Evolutionary conservation across 2,113 vertebrate genomes (phyloP).

Genomic region (Empidonax alnorum): DNA sequence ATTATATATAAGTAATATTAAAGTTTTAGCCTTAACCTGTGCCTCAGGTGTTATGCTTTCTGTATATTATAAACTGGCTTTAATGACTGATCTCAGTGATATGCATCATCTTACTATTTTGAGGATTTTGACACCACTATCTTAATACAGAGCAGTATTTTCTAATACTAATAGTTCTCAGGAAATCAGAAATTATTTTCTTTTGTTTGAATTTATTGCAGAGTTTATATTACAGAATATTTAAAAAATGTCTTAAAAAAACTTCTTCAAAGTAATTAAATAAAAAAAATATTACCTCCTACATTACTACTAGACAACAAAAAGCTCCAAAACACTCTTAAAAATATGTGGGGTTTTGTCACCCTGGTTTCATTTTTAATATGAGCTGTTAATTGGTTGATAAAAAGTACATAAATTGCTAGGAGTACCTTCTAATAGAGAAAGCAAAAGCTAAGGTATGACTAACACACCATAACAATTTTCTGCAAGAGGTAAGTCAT

Average conservation of each 20-base stretch:
- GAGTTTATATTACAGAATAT: background rate
- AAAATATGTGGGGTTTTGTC: background rate
- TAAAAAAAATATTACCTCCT: background rate
- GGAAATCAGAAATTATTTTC: background rate
- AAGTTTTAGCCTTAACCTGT: background rate
- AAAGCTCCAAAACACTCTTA: background rate
- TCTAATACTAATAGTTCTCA: background rate
- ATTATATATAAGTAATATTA: background rate
- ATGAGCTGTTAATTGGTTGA: background rate
- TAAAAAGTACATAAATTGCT: background rate
- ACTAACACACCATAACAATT: background rate
- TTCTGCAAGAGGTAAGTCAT: conserved; percentile 4
- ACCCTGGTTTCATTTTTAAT: background rate
- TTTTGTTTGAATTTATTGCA: background rate
- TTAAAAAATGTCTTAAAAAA: background rate
- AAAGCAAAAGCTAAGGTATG: background rate
- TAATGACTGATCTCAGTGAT: background rate
- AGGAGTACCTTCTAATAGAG: background rate
- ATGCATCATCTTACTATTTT: background rate
- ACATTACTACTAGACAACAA: background rate
- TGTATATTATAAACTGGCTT: background rate
- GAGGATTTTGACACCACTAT: background rate
- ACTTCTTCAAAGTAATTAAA: background rate
- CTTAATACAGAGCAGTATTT: background rate
- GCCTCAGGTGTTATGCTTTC: background rate